These are phyloP conservation scores for Pachyrhynchus sulphureomaculatus DNA, from an alignment of 1,140 invertebrate species.

Conservation along the genomic window DNA sequence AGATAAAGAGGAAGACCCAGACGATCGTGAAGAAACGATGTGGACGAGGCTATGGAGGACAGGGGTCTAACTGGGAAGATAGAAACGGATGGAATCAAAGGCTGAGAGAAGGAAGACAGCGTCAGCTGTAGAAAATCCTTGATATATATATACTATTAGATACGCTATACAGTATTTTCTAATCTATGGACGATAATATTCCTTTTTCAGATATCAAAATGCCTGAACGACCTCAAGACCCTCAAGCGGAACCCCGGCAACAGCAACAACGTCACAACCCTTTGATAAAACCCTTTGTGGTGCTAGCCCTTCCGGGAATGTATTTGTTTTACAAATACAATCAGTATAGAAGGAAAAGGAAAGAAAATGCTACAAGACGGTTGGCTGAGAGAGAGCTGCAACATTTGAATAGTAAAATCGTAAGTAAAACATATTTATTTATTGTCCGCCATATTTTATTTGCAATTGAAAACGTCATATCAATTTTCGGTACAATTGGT, in stretches of 20 bases:
- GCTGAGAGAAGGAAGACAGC: too few relatives aligned
- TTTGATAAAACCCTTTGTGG: slow-evolving; percentile 78
- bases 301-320: slow-evolving; percentile 81
- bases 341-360: slow-evolving; percentile 80
- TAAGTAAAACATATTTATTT: slow-evolving; percentile 62
- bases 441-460: neutral
- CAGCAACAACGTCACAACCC: slow-evolving; percentile 49
- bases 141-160: too few relatives aligned
- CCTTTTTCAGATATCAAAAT: slow-evolving; percentile 9
- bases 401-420: slow-evolving; percentile 87
- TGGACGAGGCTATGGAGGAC: too few relatives aligned
- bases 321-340: slow-evolving; percentile 89
- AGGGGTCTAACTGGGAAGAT: too few relatives aligned
- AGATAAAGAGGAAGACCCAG: too few relatives aligned
- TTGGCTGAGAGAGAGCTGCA: slow-evolving; percentile 82
- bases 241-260: neutral
- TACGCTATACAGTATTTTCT: too few relatives aligned
- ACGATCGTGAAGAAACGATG: too few relatives aligned
- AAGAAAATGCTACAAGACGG: slow-evolving; percentile 74
- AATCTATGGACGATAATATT: too few relatives aligned
- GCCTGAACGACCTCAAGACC: slow-evolving; percentile 9
- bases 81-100: too few relatives aligned
- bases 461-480: too few relatives aligned
- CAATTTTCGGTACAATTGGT: too few relatives aligned
- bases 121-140: too few relatives aligned